phyloP scores from a whole-genome alignment of 2,113 vertebrate species.

The Rhipidura dahli region DNA sequence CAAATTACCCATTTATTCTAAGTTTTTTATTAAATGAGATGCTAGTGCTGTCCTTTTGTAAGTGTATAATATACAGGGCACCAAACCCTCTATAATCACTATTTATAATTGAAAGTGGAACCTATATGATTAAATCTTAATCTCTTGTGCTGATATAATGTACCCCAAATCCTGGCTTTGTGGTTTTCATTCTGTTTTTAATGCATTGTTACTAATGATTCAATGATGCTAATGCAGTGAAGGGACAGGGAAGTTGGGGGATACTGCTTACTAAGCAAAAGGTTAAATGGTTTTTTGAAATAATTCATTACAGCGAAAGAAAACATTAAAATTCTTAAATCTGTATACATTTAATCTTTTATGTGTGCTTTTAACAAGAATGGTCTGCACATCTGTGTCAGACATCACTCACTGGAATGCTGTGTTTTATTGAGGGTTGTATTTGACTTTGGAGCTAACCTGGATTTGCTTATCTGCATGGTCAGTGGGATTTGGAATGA shows the following conservation, averaged over 20 bases:
- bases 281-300: background rate
- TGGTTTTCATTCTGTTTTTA: background rate
- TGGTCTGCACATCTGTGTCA: background rate
- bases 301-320: background rate
- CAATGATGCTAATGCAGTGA: background rate
- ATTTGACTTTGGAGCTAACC: constrained; percentile 1
- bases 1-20: background rate
- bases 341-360: background rate
- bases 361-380: background rate
- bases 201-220: background rate
- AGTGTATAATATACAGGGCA: background rate
- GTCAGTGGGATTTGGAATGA: constrained; percentile 42
- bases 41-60: background rate
- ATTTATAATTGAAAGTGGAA: background rate
- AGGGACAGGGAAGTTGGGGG: background rate
- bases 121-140: background rate
- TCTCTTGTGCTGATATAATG: background rate
- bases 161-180: background rate
- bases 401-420: background rate
- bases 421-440: background rate
- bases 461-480: constrained; percentile 35
- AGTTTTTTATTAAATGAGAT: background rate
- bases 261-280: background rate
- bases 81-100: background rate
- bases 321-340: background rate